phyloP scores from a whole-genome alignment of 2,888 invertebrate species.

The Leptopilina syphax region DNA sequence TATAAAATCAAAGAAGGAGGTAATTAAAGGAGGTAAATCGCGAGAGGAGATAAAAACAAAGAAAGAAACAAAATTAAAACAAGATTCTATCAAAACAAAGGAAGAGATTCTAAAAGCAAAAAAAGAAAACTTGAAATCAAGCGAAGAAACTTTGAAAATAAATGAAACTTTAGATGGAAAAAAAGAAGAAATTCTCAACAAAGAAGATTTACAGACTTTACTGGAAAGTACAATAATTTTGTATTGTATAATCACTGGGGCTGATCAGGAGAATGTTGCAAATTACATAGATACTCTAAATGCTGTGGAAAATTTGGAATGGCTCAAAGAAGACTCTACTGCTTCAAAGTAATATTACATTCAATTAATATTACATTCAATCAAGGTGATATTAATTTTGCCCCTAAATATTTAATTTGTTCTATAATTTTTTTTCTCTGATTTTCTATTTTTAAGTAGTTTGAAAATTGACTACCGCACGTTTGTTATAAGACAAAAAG shows the following conservation, averaged over 20 bases:
- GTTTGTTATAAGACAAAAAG: too few species aligned
- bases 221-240: conserved; percentile 70
- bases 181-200: not conserved
- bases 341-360: not conserved
- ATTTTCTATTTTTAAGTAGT: too few species aligned
- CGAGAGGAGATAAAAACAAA: conserved; percentile 2
- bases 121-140: conserved; percentile 41
- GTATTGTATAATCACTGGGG: conserved; percentile 71
- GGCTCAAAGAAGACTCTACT: conserved; percentile 59
- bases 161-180: not conserved
- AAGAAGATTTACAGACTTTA: conserved; percentile 63
- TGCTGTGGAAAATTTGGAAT: conserved; percentile 64
- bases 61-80: too few species aligned
- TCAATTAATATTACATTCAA: too few species aligned
- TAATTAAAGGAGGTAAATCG: too few species aligned
- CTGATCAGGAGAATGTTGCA: conserved; percentile 68
- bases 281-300: conserved; percentile 69
- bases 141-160: conserved; percentile 38
- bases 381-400: not conserved
- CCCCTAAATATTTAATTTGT: not conserved
- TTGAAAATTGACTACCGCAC: too few species aligned
- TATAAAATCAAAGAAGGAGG: too few species aligned
- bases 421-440: too few species aligned
- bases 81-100: too few species aligned
- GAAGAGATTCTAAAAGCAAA: too few species aligned